These are phyloP conservation scores for Caiman crocodilus DNA, from an alignment of 2,797 vertebrate species.

Conservation along the genomic window DNA sequence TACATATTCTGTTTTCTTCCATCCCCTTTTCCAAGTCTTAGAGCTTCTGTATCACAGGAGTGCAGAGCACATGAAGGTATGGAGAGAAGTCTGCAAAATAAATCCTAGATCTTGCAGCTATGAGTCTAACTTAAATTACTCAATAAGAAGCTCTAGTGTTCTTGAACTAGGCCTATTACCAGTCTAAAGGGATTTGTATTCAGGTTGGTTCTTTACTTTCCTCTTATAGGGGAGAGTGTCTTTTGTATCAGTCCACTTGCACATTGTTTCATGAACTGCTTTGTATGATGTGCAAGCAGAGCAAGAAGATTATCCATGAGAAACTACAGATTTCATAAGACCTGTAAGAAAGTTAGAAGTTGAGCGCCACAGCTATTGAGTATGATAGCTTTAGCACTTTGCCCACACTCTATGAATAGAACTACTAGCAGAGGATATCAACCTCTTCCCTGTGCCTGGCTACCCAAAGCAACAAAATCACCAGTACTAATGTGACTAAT, in stretches of 20 bases:
- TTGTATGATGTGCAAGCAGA: not conserved
- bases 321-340: constrained; percentile 2
- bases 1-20: rapidly evolving
- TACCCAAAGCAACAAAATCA: constrained; percentile 73
- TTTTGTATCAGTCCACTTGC: not conserved
- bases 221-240: not conserved
- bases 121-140: not conserved
- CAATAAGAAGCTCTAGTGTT: not conserved
- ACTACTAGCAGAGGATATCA: constrained; percentile 69
- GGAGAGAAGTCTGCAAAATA: not conserved
- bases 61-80: not conserved
- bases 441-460: constrained; percentile 72
- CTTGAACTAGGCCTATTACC: not conserved
- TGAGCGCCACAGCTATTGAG: constrained; percentile 34
- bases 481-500: constrained; percentile 73
- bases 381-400: constrained; percentile 64
- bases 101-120: not conserved
- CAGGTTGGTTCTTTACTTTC: not conserved
- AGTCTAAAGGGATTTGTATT: not conserved
- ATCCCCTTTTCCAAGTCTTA: not conserved
- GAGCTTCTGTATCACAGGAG: not conserved
- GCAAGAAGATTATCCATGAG: constrained; percentile 14
- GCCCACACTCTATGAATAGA: constrained; percentile 50
- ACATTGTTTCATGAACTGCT: constrained; percentile 3
- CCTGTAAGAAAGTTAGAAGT: constrained; percentile 1